These are phyloP conservation scores for Cephalotes varians DNA, from an alignment of 2,888 invertebrate genomes.

Conservation along the genomic window DNA sequence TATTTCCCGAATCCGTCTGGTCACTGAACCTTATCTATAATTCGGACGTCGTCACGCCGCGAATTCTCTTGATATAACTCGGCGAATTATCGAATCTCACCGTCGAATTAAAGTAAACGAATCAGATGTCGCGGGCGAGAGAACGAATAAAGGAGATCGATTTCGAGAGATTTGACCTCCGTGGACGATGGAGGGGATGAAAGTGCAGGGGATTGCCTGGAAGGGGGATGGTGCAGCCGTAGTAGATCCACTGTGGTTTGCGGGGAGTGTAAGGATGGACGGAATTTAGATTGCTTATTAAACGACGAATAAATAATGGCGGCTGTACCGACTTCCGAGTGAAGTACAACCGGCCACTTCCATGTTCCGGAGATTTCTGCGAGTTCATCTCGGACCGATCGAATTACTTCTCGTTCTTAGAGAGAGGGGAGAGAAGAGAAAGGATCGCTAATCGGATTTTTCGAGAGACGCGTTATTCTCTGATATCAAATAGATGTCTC, in stretches of 20 bases:
- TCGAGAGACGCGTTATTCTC: neutral
- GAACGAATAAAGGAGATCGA: conserved; percentile 70
- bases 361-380: conserved; percentile 62
- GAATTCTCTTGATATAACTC: conserved; percentile 67
- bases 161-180: conserved; percentile 78
- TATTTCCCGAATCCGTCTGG: conserved; percentile 51
- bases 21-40: conserved; percentile 70
- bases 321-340: conserved; percentile 67
- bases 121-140: conserved; percentile 24
- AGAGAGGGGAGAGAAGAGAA: too few species aligned
- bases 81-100: conserved; percentile 73
- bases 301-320: conserved; percentile 83
- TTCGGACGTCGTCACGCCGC: conserved; percentile 50
- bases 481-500: neutral
- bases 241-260: conserved; percentile 58
- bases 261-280: conserved; percentile 79
- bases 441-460: conserved; percentile 31
- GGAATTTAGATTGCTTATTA: conserved; percentile 85
- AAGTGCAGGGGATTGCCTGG: conserved; percentile 47
- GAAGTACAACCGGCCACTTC: conserved; percentile 46
- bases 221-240: conserved; percentile 30
- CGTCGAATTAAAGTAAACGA: conserved; percentile 64
- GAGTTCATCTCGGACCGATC: conserved; percentile 25
- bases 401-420: conserved; percentile 6
- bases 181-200: conserved; percentile 53